phyloP scores from a whole-genome alignment of 2,797 vertebrate genomes.

The Choloepus didactylus region DNA sequence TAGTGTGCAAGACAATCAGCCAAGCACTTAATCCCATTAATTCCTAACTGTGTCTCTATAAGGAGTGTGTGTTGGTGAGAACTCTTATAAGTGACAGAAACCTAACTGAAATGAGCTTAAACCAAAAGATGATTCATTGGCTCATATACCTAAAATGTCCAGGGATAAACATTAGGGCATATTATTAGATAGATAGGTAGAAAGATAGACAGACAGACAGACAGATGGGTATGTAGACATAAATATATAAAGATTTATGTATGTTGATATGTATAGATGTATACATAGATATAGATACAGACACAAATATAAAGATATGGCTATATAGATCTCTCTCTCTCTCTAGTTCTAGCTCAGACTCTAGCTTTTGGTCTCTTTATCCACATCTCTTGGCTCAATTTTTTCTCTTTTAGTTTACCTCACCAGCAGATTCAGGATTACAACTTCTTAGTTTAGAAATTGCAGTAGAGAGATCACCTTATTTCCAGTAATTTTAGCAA shows the following conservation, averaged over 20 bases:
- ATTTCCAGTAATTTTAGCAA: background rate
- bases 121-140: background rate
- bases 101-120: too few species aligned
- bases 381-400: background rate
- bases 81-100: background rate
- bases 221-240: background rate
- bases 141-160: background rate
- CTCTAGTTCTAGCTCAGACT: background rate
- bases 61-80: background rate
- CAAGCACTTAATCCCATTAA: background rate
- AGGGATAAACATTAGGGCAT: background rate
- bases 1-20: background rate
- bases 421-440: background rate
- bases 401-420: background rate
- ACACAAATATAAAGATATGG: too few species aligned
- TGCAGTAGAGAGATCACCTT: background rate
- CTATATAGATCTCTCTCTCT: background rate
- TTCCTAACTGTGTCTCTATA: background rate
- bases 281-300: background rate
- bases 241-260: background rate
- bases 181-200: background rate
- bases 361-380: background rate
- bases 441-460: background rate
- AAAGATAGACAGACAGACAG: background rate
- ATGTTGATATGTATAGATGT: too few species aligned